Base-by-base conservation (phyloP, 2,888 invertebrate genomes). In the Melitaea athalia region DNA sequence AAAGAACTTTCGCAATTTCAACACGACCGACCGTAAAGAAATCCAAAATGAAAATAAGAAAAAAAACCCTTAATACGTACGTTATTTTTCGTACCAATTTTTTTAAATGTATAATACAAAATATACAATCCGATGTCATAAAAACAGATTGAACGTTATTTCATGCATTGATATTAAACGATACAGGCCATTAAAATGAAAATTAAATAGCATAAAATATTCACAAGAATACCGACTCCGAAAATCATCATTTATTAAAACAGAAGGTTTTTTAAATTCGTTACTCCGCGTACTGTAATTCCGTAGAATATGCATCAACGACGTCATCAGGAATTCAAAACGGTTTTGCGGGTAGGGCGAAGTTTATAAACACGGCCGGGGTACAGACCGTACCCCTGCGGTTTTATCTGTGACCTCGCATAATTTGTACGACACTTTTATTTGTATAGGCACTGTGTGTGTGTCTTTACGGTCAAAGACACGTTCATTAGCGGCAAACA, bases 11-110 rank as follows among this genome's bases (percentile, higher is more conserved):
- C 47, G 38, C 42, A 59, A 47, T 47, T 47, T 43, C 4, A 64
- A 55, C 31, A 53, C 59, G 59, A 64, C 49, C 14, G 59, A n/a
- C 43, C 49, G 38, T 59, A 64, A 59, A 64, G 49, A 38, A 59
- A 59, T 12, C 12, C 59, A 17, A 8, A 38, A 59, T 38, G 53
- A 63, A 42, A 31, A 63, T 38, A 57, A 59, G 47, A 59, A 14
- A 7, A 45, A 11, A 45, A 7, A 45, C 11, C 1, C 14, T 11
- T 45, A 45, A 7, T 45, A 45, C 0, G 0, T 5, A 45, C 11
- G 3, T 5, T 45, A 14, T 2, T 45, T 43, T 8, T 11, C 8
- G 7, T 11, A 14, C 5, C 14, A 4, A 45, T 45, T 45, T 45
- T 45, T 45, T 45, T 0, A 7, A 14, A 24, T 24, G 24, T 24